Conservation (phyloP, 2,113 vertebrate genomes). For the Neotoma lepida region DNA sequence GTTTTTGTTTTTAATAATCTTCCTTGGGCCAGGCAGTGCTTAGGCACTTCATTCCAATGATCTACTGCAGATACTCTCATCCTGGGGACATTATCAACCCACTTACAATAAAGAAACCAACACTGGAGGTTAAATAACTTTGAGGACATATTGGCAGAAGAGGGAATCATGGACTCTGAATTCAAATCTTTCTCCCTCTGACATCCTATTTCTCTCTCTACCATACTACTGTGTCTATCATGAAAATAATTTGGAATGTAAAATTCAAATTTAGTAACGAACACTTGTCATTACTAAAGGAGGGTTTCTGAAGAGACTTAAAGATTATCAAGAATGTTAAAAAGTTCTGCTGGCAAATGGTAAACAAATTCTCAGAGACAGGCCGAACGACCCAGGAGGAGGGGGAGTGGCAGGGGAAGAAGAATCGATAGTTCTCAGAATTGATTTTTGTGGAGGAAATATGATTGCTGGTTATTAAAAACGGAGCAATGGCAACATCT, state of each 20-base stretch:
- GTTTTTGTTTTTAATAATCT: not conserved
- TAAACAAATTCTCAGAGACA: constrained; percentile 11
- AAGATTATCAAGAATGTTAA: constrained; percentile 43
- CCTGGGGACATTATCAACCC: not conserved
- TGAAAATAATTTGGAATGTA: not conserved
- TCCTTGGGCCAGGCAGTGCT: not conserved
- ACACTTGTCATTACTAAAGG: not conserved
- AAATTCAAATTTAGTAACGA: constrained; percentile 33
- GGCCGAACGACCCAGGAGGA: not conserved
- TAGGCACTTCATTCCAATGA: not conserved
- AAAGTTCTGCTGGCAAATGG: not conserved
- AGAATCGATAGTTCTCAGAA: constrained; percentile 62
- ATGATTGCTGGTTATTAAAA: constrained; percentile 68
- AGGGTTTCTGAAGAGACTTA: not conserved
- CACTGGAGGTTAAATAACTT: not conserved
- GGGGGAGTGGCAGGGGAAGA: constrained; percentile 1
- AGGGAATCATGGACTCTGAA: not conserved
- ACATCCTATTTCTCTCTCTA: not conserved
- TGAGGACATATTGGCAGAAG: not conserved
- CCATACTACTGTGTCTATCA: not conserved
- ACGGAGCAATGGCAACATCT: constrained; percentile 59
- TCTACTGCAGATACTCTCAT: not conserved
- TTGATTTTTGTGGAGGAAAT: constrained; percentile 69
- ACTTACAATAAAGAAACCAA: not conserved
- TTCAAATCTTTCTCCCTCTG: constrained; percentile 5